Evolutionary conservation across 2,797 vertebrate species (phyloP).

Genomic region (Remorina albescens): DNA sequence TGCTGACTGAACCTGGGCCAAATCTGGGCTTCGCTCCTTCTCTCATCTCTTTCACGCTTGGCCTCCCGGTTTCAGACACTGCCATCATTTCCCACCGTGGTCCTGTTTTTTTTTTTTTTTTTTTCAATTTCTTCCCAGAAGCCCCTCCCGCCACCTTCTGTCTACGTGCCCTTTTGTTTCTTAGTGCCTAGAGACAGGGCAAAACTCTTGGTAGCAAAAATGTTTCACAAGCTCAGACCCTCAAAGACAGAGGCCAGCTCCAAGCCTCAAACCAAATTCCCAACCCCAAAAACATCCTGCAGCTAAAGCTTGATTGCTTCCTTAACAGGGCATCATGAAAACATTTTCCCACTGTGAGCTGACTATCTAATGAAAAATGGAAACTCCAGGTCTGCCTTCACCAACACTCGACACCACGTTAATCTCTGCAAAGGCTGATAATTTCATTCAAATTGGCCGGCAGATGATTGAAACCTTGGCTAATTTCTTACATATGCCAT

Average conservation of each 20-base stretch:
- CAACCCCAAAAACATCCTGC: slow-evolving; percentile 5
- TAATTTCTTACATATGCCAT: slow-evolving; percentile 74
- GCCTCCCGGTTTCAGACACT: slow-evolving; percentile 74
- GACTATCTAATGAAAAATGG: slow-evolving; percentile 51
- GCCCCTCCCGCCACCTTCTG: slow-evolving; percentile 20
- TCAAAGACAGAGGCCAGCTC: slow-evolving; percentile 34
- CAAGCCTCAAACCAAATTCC: slow-evolving; percentile 7
- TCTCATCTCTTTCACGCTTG: slow-evolving; percentile 74
- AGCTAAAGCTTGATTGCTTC: slow-evolving; percentile 59
- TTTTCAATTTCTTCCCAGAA: slow-evolving; percentile 60
- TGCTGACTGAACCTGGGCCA: slow-evolving; percentile 75
- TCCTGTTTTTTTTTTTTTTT: slow-evolving; percentile 59
- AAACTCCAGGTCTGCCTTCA: slow-evolving; percentile 37
- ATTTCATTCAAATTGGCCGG: slow-evolving; percentile 63
- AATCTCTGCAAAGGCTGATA: slow-evolving; percentile 62
- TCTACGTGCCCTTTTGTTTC: slow-evolving; percentile 62
- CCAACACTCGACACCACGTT: slow-evolving; percentile 56
- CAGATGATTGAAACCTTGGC: slow-evolving; percentile 67
- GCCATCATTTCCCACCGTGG: slow-evolving; percentile 53
- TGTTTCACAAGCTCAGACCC: slow-evolving; percentile 42
- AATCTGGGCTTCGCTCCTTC: slow-evolving; percentile 68
- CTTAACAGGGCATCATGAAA: slow-evolving; percentile 29
- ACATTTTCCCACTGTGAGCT: slow-evolving; percentile 48
- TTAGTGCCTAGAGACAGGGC: slow-evolving; percentile 40
- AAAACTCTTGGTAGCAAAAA: slow-evolving; percentile 50